Conservation (phyloP, 2,113 vertebrate genomes). For the Arenaria interpres region DNA sequence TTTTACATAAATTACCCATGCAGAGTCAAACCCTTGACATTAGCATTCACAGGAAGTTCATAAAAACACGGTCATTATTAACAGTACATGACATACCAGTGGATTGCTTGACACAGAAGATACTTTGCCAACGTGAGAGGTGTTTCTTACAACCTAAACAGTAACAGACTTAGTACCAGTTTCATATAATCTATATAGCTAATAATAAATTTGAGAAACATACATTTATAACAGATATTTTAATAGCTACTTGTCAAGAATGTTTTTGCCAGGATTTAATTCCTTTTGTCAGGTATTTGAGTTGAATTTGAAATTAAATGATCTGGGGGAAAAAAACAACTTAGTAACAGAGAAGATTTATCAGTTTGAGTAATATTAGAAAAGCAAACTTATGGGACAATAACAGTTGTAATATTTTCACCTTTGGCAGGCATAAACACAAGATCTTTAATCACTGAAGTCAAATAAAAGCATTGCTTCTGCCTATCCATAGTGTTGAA, state of each 20-base stretch:
- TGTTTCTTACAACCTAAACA: constrained; percentile 84
- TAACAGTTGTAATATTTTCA: not conserved
- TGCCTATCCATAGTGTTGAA: not conserved
- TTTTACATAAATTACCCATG: not conserved
- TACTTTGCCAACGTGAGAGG: constrained; percentile 79
- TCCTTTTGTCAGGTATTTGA: not conserved
- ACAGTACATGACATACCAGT: constrained; percentile 76
- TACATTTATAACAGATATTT: not conserved
- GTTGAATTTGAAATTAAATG: not conserved
- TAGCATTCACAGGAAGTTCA: not conserved
- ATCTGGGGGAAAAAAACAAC: not conserved
- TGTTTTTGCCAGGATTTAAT: not conserved
- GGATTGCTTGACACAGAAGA: constrained; percentile 77
- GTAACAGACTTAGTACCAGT: constrained; percentile 19
- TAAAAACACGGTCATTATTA: not conserved
- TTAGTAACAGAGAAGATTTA: not conserved
- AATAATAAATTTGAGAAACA: not conserved
- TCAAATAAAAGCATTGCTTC: not conserved
- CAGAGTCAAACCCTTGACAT: not conserved
- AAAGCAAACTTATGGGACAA: not conserved
- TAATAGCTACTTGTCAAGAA: not conserved
- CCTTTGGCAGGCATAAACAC: not conserved
- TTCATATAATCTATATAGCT: not conserved
- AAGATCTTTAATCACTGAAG: not conserved
- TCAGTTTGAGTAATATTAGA: not conserved